A percentile compares a stretch with the other conserved stretches of the same genome.
phyloP scores from a whole-genome alignment of 2,113 vertebrate genomes.

The Ciconia boyciana region DNA sequence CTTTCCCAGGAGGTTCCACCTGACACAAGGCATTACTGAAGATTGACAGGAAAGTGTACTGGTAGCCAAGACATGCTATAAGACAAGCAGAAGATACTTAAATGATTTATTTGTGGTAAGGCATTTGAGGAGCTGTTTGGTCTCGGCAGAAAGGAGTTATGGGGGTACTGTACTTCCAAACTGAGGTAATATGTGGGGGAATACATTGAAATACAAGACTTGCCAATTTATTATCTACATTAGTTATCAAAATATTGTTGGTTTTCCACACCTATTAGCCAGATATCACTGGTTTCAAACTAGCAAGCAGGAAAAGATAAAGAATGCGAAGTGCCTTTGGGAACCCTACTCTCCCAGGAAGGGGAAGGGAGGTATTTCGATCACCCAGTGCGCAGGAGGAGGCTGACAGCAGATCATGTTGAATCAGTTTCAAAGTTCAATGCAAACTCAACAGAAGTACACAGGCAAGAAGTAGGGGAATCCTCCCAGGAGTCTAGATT shows the following conservation, averaged over 20 bases:
- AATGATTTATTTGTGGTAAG: slow-evolving; percentile 63
- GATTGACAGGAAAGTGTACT: slow-evolving; percentile 70
- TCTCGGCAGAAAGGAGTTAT: not conserved
- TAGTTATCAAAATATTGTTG: slow-evolving; percentile 18
- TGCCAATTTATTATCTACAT: not conserved
- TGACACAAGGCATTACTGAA: slow-evolving; percentile 71
- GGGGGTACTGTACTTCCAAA: not conserved
- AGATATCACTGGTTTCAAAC: slow-evolving; percentile 8
- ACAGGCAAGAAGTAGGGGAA: not conserved
- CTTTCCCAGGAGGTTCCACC: slow-evolving; percentile 58
- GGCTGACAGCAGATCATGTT: slow-evolving; percentile 24
- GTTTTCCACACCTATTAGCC: slow-evolving; percentile 6
- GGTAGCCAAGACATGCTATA: slow-evolving; percentile 53
- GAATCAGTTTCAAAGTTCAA: slow-evolving; percentile 44
- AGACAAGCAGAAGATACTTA: slow-evolving; percentile 55
- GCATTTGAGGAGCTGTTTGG: slow-evolving; percentile 23
- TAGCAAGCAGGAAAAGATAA: not conserved
- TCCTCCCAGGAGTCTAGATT: not conserved
- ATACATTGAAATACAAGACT: not conserved
- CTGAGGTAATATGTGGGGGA: not conserved
- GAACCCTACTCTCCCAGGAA: not conserved
- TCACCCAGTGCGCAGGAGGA: not conserved
- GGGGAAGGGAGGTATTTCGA: not conserved
- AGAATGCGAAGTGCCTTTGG: not conserved
- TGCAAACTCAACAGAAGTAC: not conserved